These are phyloP conservation scores for Mohoua ochrocephala DNA, from an alignment of 2,113 vertebrate species.

Conservation along the genomic window DNA sequence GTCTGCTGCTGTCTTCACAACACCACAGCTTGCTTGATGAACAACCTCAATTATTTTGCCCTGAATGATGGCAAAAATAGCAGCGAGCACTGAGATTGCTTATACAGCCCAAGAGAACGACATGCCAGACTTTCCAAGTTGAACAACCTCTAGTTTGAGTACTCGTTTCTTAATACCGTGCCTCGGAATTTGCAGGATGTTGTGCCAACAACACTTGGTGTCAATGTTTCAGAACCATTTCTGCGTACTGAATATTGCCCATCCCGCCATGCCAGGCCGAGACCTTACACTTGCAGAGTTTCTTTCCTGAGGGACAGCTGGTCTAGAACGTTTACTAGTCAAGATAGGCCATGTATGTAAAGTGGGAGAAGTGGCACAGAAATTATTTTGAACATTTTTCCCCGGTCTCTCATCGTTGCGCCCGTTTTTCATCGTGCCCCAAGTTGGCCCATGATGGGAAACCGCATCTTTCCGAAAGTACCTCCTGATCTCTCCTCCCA, in stretches of 20 bases:
- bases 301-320: neutral
- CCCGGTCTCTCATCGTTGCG: neutral
- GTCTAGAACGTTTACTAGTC: fast-evolving
- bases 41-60: neutral
- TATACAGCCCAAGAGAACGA: neutral
- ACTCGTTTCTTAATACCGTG: neutral
- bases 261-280: fast-evolving
- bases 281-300: neutral
- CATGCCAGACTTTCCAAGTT: neutral
- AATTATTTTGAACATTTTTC: neutral
- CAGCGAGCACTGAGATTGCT: fast-evolving
- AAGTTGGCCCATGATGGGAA: neutral
- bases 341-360: neutral
- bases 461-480: neutral
- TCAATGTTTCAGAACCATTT: neutral
- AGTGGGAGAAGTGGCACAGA: neutral
- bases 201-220: neutral
- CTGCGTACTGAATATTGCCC: fast-evolving
- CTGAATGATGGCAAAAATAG: neutral
- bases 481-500: neutral
- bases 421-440: neutral
- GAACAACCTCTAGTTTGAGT: neutral
- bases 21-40: neutral
- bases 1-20: neutral
- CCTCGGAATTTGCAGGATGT: neutral